Conservation (phyloP, 2,797 vertebrate genomes). For the Chiloscyllium punctatum region DNA sequence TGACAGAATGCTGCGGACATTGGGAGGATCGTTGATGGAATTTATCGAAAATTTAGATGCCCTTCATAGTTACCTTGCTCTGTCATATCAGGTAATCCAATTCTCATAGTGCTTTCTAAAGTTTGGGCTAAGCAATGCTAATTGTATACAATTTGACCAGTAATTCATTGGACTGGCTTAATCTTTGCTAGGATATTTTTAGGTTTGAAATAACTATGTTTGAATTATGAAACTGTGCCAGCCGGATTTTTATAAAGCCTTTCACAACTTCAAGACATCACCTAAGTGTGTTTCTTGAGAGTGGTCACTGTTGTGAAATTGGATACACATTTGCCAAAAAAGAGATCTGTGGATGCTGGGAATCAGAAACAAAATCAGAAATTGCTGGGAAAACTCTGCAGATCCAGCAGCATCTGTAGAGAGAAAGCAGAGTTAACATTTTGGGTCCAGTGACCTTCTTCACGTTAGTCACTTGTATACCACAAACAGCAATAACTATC, state of each 20-base stretch:
- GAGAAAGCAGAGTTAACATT: too few species aligned
- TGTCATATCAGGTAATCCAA: conserved; percentile 66
- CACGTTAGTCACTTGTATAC: not conserved
- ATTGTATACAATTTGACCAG: not conserved
- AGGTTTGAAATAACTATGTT: not conserved
- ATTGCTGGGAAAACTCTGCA: too few species aligned
- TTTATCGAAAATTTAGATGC: conserved; percentile 74
- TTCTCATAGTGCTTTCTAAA: not conserved
- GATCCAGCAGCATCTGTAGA: too few species aligned
- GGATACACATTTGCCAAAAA: not conserved
- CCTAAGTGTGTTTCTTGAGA: not conserved
- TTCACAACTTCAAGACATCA: not conserved
- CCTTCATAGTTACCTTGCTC: conserved; percentile 68
- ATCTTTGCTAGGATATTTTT: not conserved
- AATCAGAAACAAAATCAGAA: too few species aligned
- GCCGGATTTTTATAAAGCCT: not conserved
- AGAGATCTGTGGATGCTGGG: too few species aligned
- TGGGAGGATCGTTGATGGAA: conserved; percentile 66
- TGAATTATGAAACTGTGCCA: not conserved
- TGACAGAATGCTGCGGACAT: conserved; percentile 66
- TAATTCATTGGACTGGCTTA: not conserved
- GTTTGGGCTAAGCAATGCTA: not conserved
- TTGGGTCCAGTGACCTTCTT: too few species aligned
- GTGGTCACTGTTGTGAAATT: not conserved
- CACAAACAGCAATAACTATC: not conserved